These are phyloP conservation scores for Labrus mixtus DNA, from an alignment of 2,113 vertebrate genomes.

Conservation along the genomic window DNA sequence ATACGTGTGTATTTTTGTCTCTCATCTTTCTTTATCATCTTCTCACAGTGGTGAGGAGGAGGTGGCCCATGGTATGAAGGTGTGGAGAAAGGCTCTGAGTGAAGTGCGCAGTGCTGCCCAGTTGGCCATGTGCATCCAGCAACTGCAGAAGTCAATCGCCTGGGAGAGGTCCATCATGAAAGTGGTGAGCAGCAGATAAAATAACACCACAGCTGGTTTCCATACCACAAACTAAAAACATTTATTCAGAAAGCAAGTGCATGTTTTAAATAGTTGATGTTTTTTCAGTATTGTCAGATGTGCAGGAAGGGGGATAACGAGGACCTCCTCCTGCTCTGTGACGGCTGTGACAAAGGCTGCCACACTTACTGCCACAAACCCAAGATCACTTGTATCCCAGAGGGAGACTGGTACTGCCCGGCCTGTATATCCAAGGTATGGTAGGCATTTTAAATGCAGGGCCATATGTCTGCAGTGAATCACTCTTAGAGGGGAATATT, in stretches of 20 bases:
- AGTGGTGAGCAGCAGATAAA: conserved; percentile 88
- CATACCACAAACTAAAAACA: neutral
- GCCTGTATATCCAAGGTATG: conserved; percentile 97
- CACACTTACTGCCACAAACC: conserved; percentile 99
- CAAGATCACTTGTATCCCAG: conserved; percentile 96
- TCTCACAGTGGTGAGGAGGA: conserved; percentile 93
- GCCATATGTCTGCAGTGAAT: neutral
- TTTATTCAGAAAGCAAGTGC: neutral
- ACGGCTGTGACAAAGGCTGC: conserved; percentile 98
- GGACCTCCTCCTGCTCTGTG: conserved; percentile 96
- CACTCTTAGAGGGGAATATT: neutral
- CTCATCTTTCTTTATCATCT: conserved; percentile 56
- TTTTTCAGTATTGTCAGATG: conserved; percentile 96
- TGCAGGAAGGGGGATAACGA: conserved; percentile 98
- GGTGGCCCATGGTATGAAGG: conserved; percentile 96
- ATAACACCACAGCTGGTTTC: neutral
- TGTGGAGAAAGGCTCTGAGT: conserved; percentile 95
- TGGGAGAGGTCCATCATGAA: conserved; percentile 99
- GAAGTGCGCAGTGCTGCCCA: conserved; percentile 96
- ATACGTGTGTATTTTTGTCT: conserved; percentile 12
- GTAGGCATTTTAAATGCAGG: neutral
- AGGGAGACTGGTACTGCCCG: conserved; percentile 99
- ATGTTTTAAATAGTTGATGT: conserved; percentile 41
- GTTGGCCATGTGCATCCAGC: conserved; percentile 98
- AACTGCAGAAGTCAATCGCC: conserved; percentile 98